Evolutionary conservation across 1,140 invertebrate species (phyloP).

Genomic region (Tetramorium alpestre): DNA sequence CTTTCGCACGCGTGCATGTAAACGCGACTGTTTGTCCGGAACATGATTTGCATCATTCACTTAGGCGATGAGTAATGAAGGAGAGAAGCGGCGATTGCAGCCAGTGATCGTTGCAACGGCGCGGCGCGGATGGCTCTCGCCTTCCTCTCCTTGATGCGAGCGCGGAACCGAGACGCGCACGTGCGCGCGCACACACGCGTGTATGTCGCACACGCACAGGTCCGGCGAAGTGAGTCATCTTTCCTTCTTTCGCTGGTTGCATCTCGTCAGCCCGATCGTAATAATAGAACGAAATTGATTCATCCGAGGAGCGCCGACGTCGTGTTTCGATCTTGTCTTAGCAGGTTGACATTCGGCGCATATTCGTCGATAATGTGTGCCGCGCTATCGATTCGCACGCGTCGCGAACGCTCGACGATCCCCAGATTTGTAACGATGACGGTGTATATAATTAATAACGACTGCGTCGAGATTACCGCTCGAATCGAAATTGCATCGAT

Average conservation of each 20-base stretch:
- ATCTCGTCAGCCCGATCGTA: slow-evolving; percentile 76
- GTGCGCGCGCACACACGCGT: neutral
- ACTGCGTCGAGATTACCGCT: neutral
- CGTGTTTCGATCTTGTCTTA: slow-evolving; percentile 43
- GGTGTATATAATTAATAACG: neutral
- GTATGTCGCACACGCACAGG: neutral
- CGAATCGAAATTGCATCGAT: neutral
- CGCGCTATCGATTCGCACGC: slow-evolving; percentile 16
- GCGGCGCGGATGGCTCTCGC: slow-evolving; percentile 32
- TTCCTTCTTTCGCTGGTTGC: slow-evolving; percentile 73
- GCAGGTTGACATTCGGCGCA: slow-evolving; percentile 39
- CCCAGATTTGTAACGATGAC: neutral
- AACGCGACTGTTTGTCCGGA: slow-evolving; percentile 57
- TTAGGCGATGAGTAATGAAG: slow-evolving; percentile 64
- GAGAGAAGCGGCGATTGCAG: slow-evolving; percentile 42
- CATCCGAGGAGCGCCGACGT: slow-evolving; percentile 66
- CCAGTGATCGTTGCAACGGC: slow-evolving; percentile 42
- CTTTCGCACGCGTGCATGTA: neutral
- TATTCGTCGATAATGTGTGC: neutral
- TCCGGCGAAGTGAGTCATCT: slow-evolving; percentile 73
- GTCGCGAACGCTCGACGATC: neutral
- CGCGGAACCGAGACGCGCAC: slow-evolving; percentile 22
- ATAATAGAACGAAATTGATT: slow-evolving; percentile 81
- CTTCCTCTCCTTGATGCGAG: slow-evolving; percentile 2
- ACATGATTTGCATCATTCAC: slow-evolving; percentile 72